Conservation (phyloP, 2,113 vertebrate genomes). For the Anthoscopus minutus region DNA sequence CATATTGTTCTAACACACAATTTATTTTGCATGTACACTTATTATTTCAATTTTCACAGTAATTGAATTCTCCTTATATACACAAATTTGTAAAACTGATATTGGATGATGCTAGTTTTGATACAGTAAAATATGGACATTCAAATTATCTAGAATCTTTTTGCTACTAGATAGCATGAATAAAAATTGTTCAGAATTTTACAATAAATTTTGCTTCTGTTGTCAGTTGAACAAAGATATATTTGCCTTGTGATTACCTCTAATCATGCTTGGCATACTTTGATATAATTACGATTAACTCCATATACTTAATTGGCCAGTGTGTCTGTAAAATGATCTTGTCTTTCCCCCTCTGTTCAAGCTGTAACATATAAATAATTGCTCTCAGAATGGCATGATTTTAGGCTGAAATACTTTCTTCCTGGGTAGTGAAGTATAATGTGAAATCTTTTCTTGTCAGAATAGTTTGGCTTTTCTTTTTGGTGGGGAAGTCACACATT, state of each 20-base stretch:
- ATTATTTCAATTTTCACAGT: not conserved
- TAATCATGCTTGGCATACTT: constrained; percentile 33
- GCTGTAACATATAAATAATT: not conserved
- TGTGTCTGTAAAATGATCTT: not conserved
- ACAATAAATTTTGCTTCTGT: not conserved
- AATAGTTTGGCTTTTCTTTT: not conserved
- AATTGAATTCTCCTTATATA: not conserved
- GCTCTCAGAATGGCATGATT: not conserved
- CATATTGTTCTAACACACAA: not conserved
- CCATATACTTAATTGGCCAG: not conserved
- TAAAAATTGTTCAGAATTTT: not conserved
- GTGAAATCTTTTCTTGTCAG: not conserved
- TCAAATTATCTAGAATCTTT: not conserved
- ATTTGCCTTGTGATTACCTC: constrained; percentile 46
- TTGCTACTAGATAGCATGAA: not conserved
- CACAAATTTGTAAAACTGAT: not conserved
- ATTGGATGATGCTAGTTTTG: not conserved
- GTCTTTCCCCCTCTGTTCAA: not conserved
- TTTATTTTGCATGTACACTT: not conserved
- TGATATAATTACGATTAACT: constrained; percentile 39
- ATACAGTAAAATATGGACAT: not conserved
- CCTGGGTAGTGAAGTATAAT: not conserved
- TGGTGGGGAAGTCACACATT: not conserved
- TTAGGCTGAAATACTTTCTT: not conserved
- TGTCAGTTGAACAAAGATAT: constrained; percentile 35